phyloP scores from a whole-genome alignment of 1,140 invertebrate genomes.

The Hyles euphorbiae region DNA sequence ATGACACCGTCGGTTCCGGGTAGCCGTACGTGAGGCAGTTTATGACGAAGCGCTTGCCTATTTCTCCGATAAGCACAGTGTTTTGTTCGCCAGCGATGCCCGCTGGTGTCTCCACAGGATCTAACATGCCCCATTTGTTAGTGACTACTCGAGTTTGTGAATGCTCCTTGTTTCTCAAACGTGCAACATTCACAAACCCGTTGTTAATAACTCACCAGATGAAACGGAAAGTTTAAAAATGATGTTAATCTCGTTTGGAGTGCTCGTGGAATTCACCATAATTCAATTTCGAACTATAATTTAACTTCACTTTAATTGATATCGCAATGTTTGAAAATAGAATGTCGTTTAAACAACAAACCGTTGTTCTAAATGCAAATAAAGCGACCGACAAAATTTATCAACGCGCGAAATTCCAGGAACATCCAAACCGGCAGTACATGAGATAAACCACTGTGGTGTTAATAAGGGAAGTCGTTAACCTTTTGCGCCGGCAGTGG shows the following conservation, averaged over 20 bases:
- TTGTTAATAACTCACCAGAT: constrained; percentile 18
- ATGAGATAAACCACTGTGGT: constrained; percentile 16
- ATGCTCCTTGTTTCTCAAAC: constrained; percentile 17
- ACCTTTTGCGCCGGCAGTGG: constrained; percentile 36
- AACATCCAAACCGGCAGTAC: constrained; percentile 15
- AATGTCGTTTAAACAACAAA: too few species aligned
- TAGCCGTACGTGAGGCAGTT: constrained; percentile 90
- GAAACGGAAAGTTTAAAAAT: constrained; percentile 18
- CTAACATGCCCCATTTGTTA: constrained; percentile 65
- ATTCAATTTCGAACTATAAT: background rate
- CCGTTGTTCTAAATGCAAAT: too few species aligned
- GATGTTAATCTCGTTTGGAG: constrained; percentile 20
- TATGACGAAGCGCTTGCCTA: constrained; percentile 82
- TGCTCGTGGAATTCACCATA: constrained; percentile 13
- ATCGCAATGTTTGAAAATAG: too few species aligned
- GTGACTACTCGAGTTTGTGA: constrained; percentile 44
- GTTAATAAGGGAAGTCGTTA: constrained; percentile 25
- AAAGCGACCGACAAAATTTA: background rate
- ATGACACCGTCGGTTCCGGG: constrained; percentile 87
- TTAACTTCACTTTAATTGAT: background rate
- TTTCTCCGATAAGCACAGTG: constrained; percentile 79
- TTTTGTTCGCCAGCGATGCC: constrained; percentile 77
- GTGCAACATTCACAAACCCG: constrained; percentile 28
- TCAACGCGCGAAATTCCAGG: constrained; percentile 5
- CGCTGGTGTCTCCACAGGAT: constrained; percentile 67